Evolutionary conservation across 2,113 vertebrate genomes (phyloP), one percentile per base, ranked within the genome.

Genomic region (Motacilla tschutschensis): DNA sequence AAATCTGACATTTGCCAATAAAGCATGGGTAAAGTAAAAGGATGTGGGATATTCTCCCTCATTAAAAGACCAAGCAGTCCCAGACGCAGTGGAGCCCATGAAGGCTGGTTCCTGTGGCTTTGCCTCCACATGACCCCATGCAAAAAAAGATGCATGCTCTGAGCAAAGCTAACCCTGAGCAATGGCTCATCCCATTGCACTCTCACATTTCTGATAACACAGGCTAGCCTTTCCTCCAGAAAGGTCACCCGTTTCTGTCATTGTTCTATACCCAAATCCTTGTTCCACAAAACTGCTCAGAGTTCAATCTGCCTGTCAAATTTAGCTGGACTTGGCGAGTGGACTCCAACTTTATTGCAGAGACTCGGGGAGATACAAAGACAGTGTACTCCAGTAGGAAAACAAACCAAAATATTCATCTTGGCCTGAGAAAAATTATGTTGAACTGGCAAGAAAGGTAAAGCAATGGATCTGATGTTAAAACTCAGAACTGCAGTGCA

Each of bases 101-200:
- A 36, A 54, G 60, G 40, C 33, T 87, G 69, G 17, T 48, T 75
- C 48, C 29, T 40, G 17, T 20, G 41, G 54, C 66, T 80, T 60
- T 85, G 46, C 19, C 58, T 86, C 24, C 53, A 35, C 44, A 12
- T 36, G 41, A 55, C 11, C 18, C 16, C 40, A 33, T 2, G 15
- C 43, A 64, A 17, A 21, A n/a, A 3, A 43, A 43, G 29, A 54
- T 2, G 2, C 38, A 28, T 0, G 0, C 36, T 66, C 36, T 53
- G 57, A 81, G 44, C 19, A 67, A 36, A 67, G 33, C 54, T 8
- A 55, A 7, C 15, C 31, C 53, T 31, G 44, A 3, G 0, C 44
- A 47, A 13, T 0, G 1, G 59, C 63, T 76, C 5, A 1, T 18
- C 25, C 33, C 38, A 15, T 12, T 1, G 1, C 5, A 9, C 50